Conservation (phyloP, 2,797 vertebrate genomes). For the Typhlichthys subterraneus region DNA sequence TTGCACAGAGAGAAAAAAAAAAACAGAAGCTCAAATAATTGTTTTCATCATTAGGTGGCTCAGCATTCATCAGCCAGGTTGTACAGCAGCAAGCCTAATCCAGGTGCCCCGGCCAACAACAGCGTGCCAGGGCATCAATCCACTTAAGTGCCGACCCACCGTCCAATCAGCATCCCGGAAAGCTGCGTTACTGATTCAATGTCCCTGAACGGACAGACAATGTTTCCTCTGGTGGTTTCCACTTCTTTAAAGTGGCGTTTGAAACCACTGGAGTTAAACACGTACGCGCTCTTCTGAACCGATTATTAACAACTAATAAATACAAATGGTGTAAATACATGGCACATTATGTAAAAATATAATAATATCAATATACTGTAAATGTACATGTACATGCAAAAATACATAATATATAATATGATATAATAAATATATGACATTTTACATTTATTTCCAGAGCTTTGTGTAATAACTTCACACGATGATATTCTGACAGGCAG, state of each 20-base stretch:
- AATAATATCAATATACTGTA: no score
- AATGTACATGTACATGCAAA: no score
- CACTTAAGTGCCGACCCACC: slow-evolving; percentile 71
- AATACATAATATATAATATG: no score
- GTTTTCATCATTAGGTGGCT: slow-evolving; percentile 72
- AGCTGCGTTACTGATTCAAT: slow-evolving; percentile 63
- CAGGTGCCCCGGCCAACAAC: slow-evolving; percentile 52
- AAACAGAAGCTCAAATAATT: slow-evolving; percentile 80
- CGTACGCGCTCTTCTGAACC: no score
- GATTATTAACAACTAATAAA: no score
- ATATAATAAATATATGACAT: no score
- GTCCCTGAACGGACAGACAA: slow-evolving; percentile 52
- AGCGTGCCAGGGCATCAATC: slow-evolving; percentile 72
- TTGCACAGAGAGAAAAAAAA: slow-evolving; percentile 67
- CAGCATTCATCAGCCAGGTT: slow-evolving; percentile 70
- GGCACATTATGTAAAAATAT: no score
- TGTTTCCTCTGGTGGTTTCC: slow-evolving; percentile 11
- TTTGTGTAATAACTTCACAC: slow-evolving; percentile 46
- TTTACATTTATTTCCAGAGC: no score
- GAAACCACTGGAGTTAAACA: slow-evolving; percentile 7
- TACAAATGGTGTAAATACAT: no score
- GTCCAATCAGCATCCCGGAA: slow-evolving; percentile 62
- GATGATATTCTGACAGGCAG: slow-evolving; percentile 69
- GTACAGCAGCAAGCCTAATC: slow-evolving; percentile 78
- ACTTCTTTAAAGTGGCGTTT: slow-evolving; percentile 20